phyloP scores from a whole-genome alignment of 2,797 vertebrate species.

The Fistularia commersonii region DNA sequence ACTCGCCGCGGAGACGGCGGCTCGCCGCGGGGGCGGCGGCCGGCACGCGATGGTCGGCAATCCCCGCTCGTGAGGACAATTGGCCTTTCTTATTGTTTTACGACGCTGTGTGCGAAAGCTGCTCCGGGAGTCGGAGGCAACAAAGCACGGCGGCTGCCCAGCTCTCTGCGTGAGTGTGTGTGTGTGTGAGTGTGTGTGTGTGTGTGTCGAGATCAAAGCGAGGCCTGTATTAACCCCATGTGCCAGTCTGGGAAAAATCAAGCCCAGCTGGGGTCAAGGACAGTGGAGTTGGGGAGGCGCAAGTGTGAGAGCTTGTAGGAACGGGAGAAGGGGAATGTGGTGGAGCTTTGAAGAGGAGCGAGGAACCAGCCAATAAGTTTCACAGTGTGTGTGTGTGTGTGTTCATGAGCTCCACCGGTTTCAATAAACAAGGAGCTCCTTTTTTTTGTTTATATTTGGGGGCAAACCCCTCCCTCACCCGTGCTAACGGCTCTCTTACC shows the following conservation, averaged over 20 bases:
- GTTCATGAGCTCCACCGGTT: constrained; percentile 3
- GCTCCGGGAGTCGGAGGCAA: constrained; percentile 40
- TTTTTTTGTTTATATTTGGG: constrained; percentile 18
- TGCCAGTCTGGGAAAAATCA: constrained; percentile 77
- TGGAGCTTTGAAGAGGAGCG: constrained; percentile 58
- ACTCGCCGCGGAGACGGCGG: too few species aligned
- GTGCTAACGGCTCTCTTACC: constrained; percentile 53
- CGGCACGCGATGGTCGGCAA: too few species aligned
- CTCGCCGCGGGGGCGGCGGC: too few species aligned
- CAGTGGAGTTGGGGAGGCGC: constrained; percentile 52
- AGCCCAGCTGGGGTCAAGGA: constrained; percentile 77
- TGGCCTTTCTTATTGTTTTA: constrained; percentile 8
- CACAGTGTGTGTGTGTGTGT: constrained; percentile 26
- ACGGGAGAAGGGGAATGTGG: constrained; percentile 37
- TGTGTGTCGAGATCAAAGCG: constrained; percentile 66
- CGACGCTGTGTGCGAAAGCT: constrained; percentile 15
- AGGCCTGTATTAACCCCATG: constrained; percentile 72
- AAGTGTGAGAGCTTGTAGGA: constrained; percentile 47
- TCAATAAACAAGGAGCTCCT: constrained; percentile 10
- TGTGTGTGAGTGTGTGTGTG: constrained; percentile 17
- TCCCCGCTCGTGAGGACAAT: too few species aligned
- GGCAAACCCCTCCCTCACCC: background rate
- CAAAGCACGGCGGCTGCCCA: constrained; percentile 50
- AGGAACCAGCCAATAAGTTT: constrained; percentile 42
- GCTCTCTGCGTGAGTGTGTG: constrained; percentile 19